These are phyloP conservation scores for Discoglossus pictus DNA, from an alignment of 2,797 vertebrate genomes.

Conservation along the genomic window DNA sequence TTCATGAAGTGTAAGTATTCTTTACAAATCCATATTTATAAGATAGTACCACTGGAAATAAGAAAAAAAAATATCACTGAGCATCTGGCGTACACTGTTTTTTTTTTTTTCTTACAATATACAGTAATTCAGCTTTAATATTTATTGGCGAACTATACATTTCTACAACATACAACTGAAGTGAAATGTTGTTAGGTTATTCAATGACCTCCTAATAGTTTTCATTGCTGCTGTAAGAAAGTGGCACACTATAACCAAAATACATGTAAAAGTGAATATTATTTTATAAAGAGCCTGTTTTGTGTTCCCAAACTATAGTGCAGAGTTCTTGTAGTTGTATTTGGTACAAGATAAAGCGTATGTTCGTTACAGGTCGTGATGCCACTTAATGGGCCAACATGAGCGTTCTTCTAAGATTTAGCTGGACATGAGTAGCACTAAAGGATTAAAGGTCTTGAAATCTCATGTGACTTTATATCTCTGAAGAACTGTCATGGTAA, in stretches of 20 bases:
- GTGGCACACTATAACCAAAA: slow-evolving; percentile 65
- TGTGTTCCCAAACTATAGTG: slow-evolving; percentile 51
- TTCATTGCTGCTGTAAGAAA: slow-evolving; percentile 63
- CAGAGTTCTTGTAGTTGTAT: slow-evolving; percentile 52
- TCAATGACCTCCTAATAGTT: slow-evolving; percentile 51
- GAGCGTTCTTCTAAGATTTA: background rate
- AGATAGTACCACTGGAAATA: slow-evolving; percentile 65
- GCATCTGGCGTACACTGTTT: slow-evolving; percentile 60
- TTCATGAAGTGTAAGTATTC: slow-evolving; percentile 67
- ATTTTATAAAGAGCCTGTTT: slow-evolving; percentile 48
- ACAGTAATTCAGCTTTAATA: slow-evolving; percentile 53
- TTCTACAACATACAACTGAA: slow-evolving; percentile 48
- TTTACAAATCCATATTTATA: slow-evolving; percentile 62
- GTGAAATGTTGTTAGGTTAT: slow-evolving; percentile 63
- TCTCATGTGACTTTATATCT: slow-evolving; percentile 17
- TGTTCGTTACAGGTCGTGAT: slow-evolving; percentile 5
- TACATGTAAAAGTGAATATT: slow-evolving; percentile 58
- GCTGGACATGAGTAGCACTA: background rate
- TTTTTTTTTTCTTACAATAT: slow-evolving; percentile 61
- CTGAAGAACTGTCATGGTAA: slow-evolving; percentile 18
- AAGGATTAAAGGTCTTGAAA: slow-evolving; percentile 2
- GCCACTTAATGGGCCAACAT: background rate
- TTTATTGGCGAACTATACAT: slow-evolving; percentile 64
- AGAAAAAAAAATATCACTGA: slow-evolving; percentile 66
- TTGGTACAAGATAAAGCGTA: slow-evolving; percentile 15